phyloP scores from a whole-genome alignment of 2,797 vertebrate genomes.

The Acanthopagrus latus region DNA sequence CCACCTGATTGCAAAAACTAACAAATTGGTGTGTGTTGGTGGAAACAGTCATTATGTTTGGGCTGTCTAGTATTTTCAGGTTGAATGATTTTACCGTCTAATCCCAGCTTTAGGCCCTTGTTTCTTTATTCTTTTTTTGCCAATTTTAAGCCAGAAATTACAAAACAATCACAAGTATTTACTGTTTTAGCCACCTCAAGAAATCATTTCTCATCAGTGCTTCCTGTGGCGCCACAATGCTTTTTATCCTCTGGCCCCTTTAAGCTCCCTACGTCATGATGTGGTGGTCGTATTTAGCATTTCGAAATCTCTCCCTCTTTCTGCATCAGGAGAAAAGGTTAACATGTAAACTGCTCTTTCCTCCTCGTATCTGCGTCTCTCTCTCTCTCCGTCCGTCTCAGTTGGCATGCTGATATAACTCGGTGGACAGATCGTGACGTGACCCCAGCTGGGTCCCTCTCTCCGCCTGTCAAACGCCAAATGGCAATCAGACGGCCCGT shows the following conservation, averaged over 20 bases:
- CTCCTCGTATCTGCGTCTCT: conserved; percentile 1
- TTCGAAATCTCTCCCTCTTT: neutral
- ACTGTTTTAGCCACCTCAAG: neutral
- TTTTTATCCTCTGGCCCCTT: neutral
- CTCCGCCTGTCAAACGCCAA: conserved; percentile 58
- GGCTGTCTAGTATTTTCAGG: neutral
- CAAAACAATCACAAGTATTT: neutral
- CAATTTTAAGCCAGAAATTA: neutral
- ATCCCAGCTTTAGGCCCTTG: neutral
- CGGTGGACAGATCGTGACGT: conserved; percentile 37
- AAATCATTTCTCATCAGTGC: neutral
- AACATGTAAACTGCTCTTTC: neutral
- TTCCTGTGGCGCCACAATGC: too few relatives aligned
- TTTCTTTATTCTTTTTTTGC: neutral
- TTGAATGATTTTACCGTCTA: neutral
- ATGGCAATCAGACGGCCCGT: conserved; percentile 67
- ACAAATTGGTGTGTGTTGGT: neutral
- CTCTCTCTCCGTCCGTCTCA: conserved; percentile 29
- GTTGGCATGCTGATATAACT: conserved; percentile 35
- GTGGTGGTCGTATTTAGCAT: neutral
- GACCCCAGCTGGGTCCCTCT: conserved; percentile 51
- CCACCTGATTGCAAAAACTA: too few relatives aligned
- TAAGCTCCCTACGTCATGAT: neutral
- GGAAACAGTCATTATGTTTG: neutral
- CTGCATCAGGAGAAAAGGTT: neutral